Evolutionary conservation across 2,888 invertebrate genomes (phyloP).

Genomic region (Xestia rhomboidea): DNA sequence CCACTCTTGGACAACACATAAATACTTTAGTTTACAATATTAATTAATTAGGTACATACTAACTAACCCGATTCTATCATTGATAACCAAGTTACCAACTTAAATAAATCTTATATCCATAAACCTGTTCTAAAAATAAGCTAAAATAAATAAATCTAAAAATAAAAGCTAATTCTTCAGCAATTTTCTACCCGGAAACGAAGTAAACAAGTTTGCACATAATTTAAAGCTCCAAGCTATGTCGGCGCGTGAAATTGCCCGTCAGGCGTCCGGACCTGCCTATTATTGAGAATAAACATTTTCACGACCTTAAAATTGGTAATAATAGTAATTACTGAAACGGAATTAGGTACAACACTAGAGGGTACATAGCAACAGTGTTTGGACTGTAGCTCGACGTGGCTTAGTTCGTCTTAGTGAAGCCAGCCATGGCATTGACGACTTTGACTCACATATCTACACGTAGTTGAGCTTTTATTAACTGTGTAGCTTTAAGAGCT

Average conservation of each 20-base stretch:
- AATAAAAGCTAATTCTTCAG: conserved; percentile 28
- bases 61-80: background rate
- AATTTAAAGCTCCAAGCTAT: conserved; percentile 43
- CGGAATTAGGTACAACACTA: conserved; percentile 27
- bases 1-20: conserved; percentile 5
- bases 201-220: conserved; percentile 45
- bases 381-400: conserved; percentile 1
- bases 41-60: conserved; percentile 9
- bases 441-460: background rate
- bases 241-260: conserved; percentile 60
- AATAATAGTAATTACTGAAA: conserved; percentile 65
- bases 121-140: background rate
- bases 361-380: conserved; percentile 25
- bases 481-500: background rate
- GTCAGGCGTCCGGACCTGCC: conserved; percentile 47
- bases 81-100: background rate
- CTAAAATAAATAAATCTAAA: background rate
- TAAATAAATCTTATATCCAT: background rate
- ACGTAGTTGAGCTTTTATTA: background rate
- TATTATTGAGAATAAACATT: conserved; percentile 61
- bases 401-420: background rate
- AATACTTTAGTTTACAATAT: conserved; percentile 26
- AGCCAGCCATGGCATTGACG: background rate
- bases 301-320: conserved; percentile 66
- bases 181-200: conserved; percentile 58